Percentiles rank a stretch among this genome's conserved stretches.
Evolutionary conservation across 2,888 invertebrate species (phyloP).

Genomic region (Nomada hirtipes): DNA sequence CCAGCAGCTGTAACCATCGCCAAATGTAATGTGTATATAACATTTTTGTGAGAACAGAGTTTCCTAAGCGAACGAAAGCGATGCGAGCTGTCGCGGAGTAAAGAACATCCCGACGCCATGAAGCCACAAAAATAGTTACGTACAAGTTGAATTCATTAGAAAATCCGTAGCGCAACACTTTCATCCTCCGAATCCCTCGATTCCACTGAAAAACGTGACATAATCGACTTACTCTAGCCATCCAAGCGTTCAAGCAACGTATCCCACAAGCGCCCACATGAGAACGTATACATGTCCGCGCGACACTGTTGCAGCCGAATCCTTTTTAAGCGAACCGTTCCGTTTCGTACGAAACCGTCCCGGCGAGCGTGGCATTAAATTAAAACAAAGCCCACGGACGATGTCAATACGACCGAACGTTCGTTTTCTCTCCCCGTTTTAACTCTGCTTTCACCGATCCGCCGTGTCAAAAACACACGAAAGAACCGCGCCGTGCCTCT

Average conservation of each 20-base stretch:
- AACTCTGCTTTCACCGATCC: constrained; percentile 34
- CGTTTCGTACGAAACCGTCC: neutral
- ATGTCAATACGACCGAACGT: constrained; percentile 23
- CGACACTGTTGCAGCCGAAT: neutral
- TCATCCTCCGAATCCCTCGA: too few species aligned
- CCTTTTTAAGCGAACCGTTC: neutral
- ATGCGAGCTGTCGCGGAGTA: too few species aligned
- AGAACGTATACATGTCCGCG: neutral
- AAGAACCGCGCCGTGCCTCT: constrained; percentile 6
- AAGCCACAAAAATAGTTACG: too few species aligned
- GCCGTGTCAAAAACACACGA: constrained; percentile 40
- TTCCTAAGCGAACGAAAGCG: too few species aligned
- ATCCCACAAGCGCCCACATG: neutral
- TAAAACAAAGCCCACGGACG: neutral
- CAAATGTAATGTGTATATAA: neutral
- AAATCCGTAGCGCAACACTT: too few species aligned
- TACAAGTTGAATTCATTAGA: too few species aligned
- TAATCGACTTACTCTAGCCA: neutral
- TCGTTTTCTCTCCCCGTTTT: neutral
- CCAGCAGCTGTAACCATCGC: neutral
- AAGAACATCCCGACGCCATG: too few species aligned
- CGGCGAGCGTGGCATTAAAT: neutral
- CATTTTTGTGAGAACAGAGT: too few species aligned
- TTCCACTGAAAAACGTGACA: too few species aligned
- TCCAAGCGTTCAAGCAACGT: neutral